A percentile compares a stretch with the other conserved stretches of the same genome.
phyloP scores from a whole-genome alignment of 2,888 invertebrate genomes.

The Deilephila porcellus region DNA sequence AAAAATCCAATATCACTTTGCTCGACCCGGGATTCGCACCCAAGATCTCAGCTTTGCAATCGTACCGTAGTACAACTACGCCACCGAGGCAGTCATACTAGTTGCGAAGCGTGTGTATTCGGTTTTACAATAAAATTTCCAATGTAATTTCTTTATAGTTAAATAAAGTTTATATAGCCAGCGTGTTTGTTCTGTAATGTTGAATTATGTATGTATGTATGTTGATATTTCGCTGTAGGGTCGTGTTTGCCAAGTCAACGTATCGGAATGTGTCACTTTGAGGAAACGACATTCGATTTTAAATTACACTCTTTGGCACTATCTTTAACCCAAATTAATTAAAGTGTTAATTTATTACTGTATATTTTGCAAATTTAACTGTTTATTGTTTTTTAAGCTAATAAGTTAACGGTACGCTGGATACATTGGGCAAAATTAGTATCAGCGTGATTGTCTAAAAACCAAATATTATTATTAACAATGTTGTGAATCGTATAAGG shows the following conservation, averaged over 20 bases:
- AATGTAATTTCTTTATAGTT: conserved; percentile 1
- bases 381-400: too few relatives aligned
- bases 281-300: conserved; percentile 35
- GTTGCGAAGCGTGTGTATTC: not conserved
- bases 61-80: too few relatives aligned
- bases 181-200: conserved; percentile 38
- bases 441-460: not conserved
- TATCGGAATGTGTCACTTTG: conserved; percentile 44
- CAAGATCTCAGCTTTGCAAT: too few relatives aligned
- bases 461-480: too few relatives aligned
- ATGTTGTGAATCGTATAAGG: not conserved
- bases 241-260: conserved; percentile 35
- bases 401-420: not conserved
- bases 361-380: not conserved
- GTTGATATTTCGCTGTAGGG: conserved; percentile 39
- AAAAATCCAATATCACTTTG: too few relatives aligned
- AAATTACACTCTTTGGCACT: conserved; percentile 16
- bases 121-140: not conserved
- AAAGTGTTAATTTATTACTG: conserved; percentile 28
- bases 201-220: conserved; percentile 34
- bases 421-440: not conserved
- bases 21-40: too few relatives aligned
- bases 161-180: conserved; percentile 25
- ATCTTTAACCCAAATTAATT: conserved; percentile 32
- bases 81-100: too few relatives aligned